Percentiles rank a stretch among this genome's conserved stretches.
phyloP scores from a whole-genome alignment of 2,113 vertebrate genomes.

The Leucosticte australis region DNA sequence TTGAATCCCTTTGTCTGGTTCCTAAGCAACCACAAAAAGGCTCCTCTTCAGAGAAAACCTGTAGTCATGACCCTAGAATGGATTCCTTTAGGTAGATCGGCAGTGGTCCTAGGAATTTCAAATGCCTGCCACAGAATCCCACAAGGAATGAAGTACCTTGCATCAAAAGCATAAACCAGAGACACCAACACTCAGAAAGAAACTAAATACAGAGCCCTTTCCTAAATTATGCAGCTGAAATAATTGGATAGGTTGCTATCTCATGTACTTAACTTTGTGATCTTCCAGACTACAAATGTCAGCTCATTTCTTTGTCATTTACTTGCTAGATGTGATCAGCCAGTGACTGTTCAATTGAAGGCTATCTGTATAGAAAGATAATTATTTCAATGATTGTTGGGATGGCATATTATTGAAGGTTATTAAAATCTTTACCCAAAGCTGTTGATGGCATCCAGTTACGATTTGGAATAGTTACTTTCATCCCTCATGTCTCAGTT shows the following conservation, averaged over 20 bases:
- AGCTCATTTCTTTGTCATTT: background rate
- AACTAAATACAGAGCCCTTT: background rate
- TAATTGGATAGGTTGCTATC: background rate
- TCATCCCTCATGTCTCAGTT: background rate
- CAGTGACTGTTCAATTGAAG: background rate
- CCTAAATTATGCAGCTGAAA: background rate
- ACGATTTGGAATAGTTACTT: background rate
- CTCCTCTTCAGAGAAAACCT: slow-evolving; percentile 31
- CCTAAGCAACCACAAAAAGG: slow-evolving; percentile 69
- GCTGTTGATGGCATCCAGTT: background rate
- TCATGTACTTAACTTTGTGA: background rate
- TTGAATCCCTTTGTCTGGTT: slow-evolving; percentile 67
- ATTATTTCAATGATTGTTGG: background rate
- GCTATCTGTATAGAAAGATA: background rate
- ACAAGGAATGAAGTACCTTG: background rate
- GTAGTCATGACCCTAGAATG: slow-evolving; percentile 6
- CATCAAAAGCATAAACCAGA: background rate
- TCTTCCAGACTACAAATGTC: background rate
- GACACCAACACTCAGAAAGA: background rate
- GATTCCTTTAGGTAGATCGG: slow-evolving; percentile 11
- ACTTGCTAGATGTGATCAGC: background rate
- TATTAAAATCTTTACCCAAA: background rate
- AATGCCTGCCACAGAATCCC: background rate
- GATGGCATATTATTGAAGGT: background rate
- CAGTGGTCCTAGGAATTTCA: slow-evolving; percentile 15